Base-by-base conservation (phyloP, 2,797 vertebrate species). In the Urophycis tenuis region DNA sequence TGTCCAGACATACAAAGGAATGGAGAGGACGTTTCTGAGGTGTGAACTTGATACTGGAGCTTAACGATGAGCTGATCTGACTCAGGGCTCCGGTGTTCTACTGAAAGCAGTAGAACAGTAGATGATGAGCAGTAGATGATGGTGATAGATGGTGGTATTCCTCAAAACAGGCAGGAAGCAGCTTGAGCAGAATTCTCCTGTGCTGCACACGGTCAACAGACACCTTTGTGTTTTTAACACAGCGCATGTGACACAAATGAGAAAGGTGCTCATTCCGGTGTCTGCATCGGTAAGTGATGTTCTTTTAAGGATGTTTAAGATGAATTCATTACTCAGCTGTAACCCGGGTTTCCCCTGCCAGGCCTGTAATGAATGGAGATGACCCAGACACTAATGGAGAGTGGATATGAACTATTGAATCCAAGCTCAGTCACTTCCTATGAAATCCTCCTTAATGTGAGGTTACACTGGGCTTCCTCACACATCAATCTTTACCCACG, bases 181-280 rank as follows among this genome's bases (percentile, higher is more conserved):
- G 88, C 90, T 91, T 91, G 87, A 91, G 91, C 93, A 93, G 91
- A 89, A 93, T 93, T 91, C 85, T 89, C 83, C 73, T 92, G 87
- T 85, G 77, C 81, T 49, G 75, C 83, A 90, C 89, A 87, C 81
- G 79, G 74, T 75, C 70, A 33, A 36, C 49, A 79, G 79, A 81
- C 83, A 85, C 80, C n/a, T n/a, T n/a, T n/a, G n/a, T n/a, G n/a
- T n/a, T n/a, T n/a, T n/a, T n/a, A 29, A 79, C 83, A 72, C 79
- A 83, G 81, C 76, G 72, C 83, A 81, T 91, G 83, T 88, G 87
- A 89, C 89, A 88, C 87, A 90, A 91, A 89, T 92, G 82, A 87
- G 88, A 83, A 86, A 89, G 75, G 79, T 79, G 82, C 87, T 88
- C 85, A 73, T 82, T 87, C 76, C 34, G 29, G 74, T 77, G 82